These are phyloP conservation scores for Hydropsyche tenuis DNA, from an alignment of 1,140 invertebrate species.

Conservation along the genomic window DNA sequence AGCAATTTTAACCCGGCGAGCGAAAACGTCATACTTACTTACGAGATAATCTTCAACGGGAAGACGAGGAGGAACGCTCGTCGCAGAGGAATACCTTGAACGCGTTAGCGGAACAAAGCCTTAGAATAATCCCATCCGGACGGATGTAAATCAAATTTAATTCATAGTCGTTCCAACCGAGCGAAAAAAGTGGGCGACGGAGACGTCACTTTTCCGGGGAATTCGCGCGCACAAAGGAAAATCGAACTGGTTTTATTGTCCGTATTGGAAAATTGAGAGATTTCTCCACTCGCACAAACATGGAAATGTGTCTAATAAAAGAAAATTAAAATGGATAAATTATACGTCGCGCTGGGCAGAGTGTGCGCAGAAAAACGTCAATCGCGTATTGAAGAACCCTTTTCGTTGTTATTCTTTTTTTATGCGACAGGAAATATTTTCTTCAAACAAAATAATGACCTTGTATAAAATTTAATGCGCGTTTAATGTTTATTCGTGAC, in stretches of 20 bases:
- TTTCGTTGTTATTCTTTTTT: slow-evolving; percentile 15
- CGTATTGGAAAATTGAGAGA: slow-evolving; percentile 38
- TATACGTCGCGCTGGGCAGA: slow-evolving; percentile 18
- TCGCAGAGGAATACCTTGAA: not conserved
- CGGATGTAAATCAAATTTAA: not conserved
- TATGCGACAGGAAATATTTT: slow-evolving; percentile 23
- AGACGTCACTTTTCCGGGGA: too few species aligned
- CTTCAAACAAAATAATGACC: slow-evolving; percentile 29
- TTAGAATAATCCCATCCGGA: not conserved
- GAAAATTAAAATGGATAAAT: slow-evolving; percentile 47
- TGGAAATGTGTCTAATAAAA: slow-evolving; percentile 41
- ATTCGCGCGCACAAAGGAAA: not conserved
- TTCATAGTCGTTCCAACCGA: not conserved
- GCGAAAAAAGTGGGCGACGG: not conserved
- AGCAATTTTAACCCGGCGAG: slow-evolving; percentile 21
- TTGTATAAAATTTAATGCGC: slow-evolving; percentile 37
- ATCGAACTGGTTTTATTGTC: not conserved
- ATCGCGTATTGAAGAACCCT: slow-evolving; percentile 19
- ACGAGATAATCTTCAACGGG: slow-evolving; percentile 8
- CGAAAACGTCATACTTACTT: slow-evolving; percentile 24
- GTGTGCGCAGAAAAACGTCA: not conserved
- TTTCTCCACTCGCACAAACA: slow-evolving; percentile 11
- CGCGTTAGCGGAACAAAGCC: slow-evolving; percentile 2
- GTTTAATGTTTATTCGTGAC: slow-evolving; percentile 30
- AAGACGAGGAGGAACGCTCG: not conserved